Conservation (phyloP, 2,888 invertebrate species). For the Cryptosula pallasiana region DNA sequence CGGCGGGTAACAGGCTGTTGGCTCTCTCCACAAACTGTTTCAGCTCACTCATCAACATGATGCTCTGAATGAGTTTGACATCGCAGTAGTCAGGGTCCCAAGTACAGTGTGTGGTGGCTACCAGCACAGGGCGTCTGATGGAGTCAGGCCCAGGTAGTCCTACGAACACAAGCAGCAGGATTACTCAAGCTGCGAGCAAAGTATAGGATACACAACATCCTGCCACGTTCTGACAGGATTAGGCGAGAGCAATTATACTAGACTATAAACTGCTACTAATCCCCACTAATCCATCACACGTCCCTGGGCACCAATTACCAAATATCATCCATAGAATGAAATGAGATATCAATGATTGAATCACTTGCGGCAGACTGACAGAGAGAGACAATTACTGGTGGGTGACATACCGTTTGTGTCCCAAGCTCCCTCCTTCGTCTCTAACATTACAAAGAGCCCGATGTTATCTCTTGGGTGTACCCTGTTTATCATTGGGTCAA, state of each 20-base stretch:
- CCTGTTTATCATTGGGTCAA: constrained; percentile 88
- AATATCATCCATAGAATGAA: too few relatives aligned
- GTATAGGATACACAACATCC: too few relatives aligned
- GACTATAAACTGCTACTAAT: not conserved
- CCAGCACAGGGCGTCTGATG: constrained; percentile 62
- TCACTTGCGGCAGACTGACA: not conserved
- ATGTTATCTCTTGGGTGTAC: constrained; percentile 99
- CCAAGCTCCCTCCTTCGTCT: constrained; percentile 86
- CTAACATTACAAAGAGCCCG: constrained; percentile 87
- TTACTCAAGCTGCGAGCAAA: too few relatives aligned
- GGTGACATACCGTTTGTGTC: constrained; percentile 37
- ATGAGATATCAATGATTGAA: not conserved
- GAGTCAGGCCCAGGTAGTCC: constrained; percentile 66
- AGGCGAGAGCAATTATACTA: not conserved
- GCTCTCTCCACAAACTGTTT: constrained; percentile 60
- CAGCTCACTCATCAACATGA: constrained; percentile 95
- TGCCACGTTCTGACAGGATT: too few relatives aligned
- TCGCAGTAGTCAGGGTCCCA: constrained; percentile 99
- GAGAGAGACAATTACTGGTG: not conserved
- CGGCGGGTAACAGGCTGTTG: constrained; percentile 31
- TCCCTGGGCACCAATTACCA: too few relatives aligned
- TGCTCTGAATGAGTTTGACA: constrained; percentile 96
- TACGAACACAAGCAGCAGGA: constrained; percentile 29
- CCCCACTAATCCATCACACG: not conserved
- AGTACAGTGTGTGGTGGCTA: constrained; percentile 97